These are phyloP conservation scores for Perodicticus potto DNA, from an alignment of 2,797 vertebrate species.

Conservation along the genomic window DNA sequence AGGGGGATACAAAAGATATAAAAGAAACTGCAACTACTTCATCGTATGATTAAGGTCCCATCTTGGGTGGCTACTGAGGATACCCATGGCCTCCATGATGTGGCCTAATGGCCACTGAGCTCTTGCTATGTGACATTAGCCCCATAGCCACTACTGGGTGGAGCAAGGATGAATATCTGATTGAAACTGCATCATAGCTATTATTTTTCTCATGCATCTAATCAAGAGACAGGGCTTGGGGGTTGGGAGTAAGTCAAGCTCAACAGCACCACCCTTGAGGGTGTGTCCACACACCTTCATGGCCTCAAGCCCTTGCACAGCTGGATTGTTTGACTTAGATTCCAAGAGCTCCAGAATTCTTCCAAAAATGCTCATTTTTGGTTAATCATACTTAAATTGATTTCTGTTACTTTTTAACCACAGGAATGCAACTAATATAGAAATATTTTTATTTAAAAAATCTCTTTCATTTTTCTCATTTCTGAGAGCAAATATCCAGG, in stretches of 20 bases:
- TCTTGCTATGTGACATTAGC: not conserved
- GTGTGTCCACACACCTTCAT: rapidly evolving
- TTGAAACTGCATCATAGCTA: not conserved
- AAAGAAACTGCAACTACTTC: not conserved
- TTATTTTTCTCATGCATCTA: not conserved
- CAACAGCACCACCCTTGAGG: too few relatives aligned
- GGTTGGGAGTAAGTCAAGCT: not conserved
- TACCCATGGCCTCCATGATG: not conserved
- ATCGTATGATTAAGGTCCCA: not conserved
- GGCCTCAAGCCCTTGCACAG: not conserved
- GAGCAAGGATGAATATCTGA: not conserved
- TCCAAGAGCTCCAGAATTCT: not conserved
- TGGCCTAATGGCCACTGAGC: too few relatives aligned
- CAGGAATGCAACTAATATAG: not conserved
- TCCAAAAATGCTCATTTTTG: not conserved
- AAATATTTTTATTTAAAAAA: not conserved
- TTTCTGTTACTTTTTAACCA: conserved; percentile 7
- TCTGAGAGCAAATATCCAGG: not conserved
- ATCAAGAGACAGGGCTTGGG: not conserved
- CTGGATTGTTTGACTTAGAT: not conserved
- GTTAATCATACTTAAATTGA: not conserved
- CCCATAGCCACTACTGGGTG: not conserved
- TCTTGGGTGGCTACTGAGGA: not conserved
- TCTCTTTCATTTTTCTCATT: not conserved
- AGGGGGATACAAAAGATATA: not conserved